Evolutionary conservation across 2,888 invertebrate genomes (phyloP).

Genomic region (Platycheirus rosarum): DNA sequence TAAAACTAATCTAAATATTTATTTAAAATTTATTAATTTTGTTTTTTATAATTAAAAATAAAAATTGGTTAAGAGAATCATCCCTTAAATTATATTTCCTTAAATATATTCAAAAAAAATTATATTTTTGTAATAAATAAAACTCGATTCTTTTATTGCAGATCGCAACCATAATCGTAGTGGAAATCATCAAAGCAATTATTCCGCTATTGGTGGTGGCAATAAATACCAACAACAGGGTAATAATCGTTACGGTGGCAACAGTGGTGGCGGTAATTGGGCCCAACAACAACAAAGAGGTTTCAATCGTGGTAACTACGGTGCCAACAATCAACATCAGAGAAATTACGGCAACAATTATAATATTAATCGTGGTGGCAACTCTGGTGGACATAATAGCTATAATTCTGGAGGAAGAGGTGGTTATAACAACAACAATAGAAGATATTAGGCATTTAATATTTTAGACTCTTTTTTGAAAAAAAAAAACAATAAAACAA

Average conservation of each 20-base stretch:
- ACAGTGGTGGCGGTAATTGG: slow-evolving; percentile 38
- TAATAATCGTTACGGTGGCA: slow-evolving; percentile 28
- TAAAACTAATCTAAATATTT: too few relatives aligned
- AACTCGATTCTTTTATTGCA: slow-evolving; percentile 17
- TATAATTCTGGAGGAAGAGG: slow-evolving; percentile 36
- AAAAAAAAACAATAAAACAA: too few relatives aligned
- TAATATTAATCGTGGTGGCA: slow-evolving; percentile 34
- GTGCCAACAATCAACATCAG: slow-evolving; percentile 41
- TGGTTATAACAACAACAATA: slow-evolving; percentile 61
- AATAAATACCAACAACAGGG: slow-evolving; percentile 46
- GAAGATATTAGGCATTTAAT: slow-evolving; percentile 43
- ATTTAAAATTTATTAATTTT: too few relatives aligned
- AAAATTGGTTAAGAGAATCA: too few relatives aligned
- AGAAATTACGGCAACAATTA: slow-evolving; percentile 41
- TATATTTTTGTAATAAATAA: too few relatives aligned
- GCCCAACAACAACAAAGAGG: neutral
- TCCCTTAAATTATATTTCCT: too few relatives aligned
- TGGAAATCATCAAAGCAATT: slow-evolving; percentile 53
- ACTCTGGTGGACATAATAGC: slow-evolving; percentile 19
- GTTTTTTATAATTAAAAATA: too few relatives aligned
- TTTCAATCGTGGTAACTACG: neutral
- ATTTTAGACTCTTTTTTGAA: neutral
- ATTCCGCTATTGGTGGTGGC: too few relatives aligned
- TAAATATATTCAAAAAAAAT: too few relatives aligned
- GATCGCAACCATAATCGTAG: slow-evolving; percentile 61